Evolutionary conservation across 1,140 invertebrate species (phyloP), one percentile per base, ranked within the genome.

Genomic region (Pseudomyrmex dendroicus): DNA sequence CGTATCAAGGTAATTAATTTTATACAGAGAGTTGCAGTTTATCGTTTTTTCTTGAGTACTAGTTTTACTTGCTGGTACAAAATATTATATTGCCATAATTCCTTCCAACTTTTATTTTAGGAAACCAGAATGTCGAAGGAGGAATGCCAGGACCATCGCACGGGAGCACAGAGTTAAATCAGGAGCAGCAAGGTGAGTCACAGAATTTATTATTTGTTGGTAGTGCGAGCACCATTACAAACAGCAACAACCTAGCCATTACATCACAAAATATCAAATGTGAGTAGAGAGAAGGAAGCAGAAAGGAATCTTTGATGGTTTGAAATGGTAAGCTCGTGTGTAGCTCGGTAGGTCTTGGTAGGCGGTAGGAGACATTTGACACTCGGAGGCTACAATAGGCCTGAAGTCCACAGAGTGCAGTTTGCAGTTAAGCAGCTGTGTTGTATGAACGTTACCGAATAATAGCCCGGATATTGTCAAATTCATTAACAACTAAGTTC

Each of bases 191-290:
- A 92, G 93, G 93, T 94, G 91, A 94, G 93, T 94, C 90, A 89
- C 13, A 35, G 84, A 74, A 76, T 70, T 90, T 90, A 91, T 9
- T 85, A 84, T 90, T 92, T 86, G 76, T 91, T 92, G 90, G 93
- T 94, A 94, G 93, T 94, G 92, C 93, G 93, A 94, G 93, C 93
- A 94, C 93, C 93, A 94, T 94, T 94, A 94, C 93, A 94, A 94
- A 94, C 93, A 94, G 93, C 93, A 94, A 94, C 93, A 94, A 94
- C 93, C 93, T 94, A 94, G 93, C 92, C 93, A 92, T 94, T 93
- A 93, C 91, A 93, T 94, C 93, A 93, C 91, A 93, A 92, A 35
- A 90, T 92, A 90, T 91, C 73, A 91, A 92, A 94, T 93, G 91
- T 92, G 92, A 94, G 91, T 93, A 93, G 90, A 93, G 89, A 91